A percentile compares a stretch with the other conserved stretches of the same genome.
phyloP scores from a whole-genome alignment of 2,888 invertebrate genomes.

The Patella caerulea region DNA sequence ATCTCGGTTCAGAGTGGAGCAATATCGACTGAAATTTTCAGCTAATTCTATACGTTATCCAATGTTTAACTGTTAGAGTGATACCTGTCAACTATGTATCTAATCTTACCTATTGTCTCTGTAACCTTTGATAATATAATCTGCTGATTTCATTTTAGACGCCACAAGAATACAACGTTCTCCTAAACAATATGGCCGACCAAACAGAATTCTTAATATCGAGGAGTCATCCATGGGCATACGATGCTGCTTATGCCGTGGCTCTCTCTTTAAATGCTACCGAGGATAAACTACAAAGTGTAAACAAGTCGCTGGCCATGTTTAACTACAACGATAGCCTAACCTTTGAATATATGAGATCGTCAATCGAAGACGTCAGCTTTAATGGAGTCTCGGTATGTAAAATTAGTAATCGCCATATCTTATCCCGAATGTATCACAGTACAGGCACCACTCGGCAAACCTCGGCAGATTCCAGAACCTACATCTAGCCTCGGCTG shows the following conservation, averaged over 20 bases:
- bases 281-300: conserved; percentile 19
- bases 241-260: conserved; percentile 45
- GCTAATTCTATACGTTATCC: too few species aligned
- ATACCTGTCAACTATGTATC: too few species aligned
- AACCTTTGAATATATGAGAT: conserved; percentile 24
- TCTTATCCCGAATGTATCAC: too few species aligned
- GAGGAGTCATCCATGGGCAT: conserved; percentile 28
- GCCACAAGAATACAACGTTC: conserved; percentile 6
- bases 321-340: conserved; percentile 9
- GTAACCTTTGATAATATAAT: too few species aligned
- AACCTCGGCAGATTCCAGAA: too few species aligned
- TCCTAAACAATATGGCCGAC: neutral
- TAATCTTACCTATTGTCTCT: too few species aligned
- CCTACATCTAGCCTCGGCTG: too few species aligned
- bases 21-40: too few species aligned
- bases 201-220: neutral
- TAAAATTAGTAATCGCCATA: neutral
- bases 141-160: conserved; percentile 9
- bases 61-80: too few species aligned
- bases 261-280: conserved; percentile 42
- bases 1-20: too few species aligned
- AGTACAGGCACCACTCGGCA: too few species aligned
- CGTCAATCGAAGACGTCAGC: conserved; percentile 33
- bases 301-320: neutral
- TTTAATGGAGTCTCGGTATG: conserved; percentile 46